Evolutionary conservation across 2,797 vertebrate species (phyloP), one percentile per base, ranked within the genome.

Genomic region (Rhinatrema bivittatum): DNA sequence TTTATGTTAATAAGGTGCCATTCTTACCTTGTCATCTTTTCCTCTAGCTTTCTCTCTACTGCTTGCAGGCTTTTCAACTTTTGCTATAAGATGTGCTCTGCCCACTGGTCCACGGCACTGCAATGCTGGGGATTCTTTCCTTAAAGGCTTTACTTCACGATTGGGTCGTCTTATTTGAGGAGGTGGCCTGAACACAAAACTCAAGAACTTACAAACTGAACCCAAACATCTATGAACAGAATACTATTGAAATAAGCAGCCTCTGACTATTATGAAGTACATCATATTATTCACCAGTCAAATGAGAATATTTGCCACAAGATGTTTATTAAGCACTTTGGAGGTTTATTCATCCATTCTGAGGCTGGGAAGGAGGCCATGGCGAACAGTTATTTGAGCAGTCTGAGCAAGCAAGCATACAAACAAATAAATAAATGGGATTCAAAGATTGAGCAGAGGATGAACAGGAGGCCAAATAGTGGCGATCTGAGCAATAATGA

Each of bases 11-110:
- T n/a, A n/a, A n/a, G n/a, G n/a, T n/a, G n/a, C 21, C 0, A 10
- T 23, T 18, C 60, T 66, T 58, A 89, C 93, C 87, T 96, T 97
- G 44, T 95, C 93, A 1, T 97, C 93, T 74, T 81, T 91, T 36
- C 76, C 74, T 66, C 86, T 90, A 21, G 65, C 55, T 56, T 77
- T 87, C 87, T 44, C 87, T 85, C 21, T 78, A 72, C 0, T 91
- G 57, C 77, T 84, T 36, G 68, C 56, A 0, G 76, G 56, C 19
- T 86, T 87, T 4, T 94, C 94, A 2, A 58, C 54, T 82, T 85
- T 96, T 3, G 80, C 21, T 22, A 84, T 81, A 0, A 67, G 56
- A 9, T 89, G 91, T 6, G 76, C 75, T 26, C 89, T 89, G 19
- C 83, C 86, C 1, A 37, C 69, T 0, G 82, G 81, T 5, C 85